Percentiles rank a stretch among this genome's conserved stretches.
Evolutionary conservation across 2,888 invertebrate genomes (phyloP).

Genomic region (Bembecia ichneumoniformis): DNA sequence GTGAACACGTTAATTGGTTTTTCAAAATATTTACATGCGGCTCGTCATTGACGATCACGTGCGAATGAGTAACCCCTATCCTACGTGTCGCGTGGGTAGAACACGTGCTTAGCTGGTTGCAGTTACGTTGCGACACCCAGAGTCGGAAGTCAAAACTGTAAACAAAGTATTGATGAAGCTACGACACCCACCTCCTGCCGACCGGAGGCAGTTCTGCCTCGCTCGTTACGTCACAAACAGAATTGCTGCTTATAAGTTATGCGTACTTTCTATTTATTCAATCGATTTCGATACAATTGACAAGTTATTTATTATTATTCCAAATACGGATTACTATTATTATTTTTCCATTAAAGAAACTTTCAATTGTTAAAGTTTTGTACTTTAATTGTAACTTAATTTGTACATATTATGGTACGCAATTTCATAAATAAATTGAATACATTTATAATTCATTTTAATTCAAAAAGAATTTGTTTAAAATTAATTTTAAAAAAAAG

Average conservation of each 20-base stretch:
- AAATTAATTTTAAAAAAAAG: no score
- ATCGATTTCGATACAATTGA: not conserved
- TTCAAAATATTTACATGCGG: not conserved
- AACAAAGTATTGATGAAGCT: not conserved
- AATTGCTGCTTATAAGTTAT: not conserved
- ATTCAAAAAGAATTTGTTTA: no score
- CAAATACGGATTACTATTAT: not conserved
- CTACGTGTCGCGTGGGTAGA: conserved; percentile 4
- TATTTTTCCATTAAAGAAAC: no score
- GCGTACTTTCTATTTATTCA: not conserved
- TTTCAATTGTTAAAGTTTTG: no score
- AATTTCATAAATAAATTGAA: no score
- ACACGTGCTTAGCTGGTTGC: conserved; percentile 8
- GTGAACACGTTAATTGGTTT: no score
- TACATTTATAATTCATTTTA: no score
- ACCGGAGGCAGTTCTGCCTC: not conserved
- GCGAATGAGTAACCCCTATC: conserved; percentile 4
- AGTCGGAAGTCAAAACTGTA: conserved; percentile 5
- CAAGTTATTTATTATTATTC: not conserved
- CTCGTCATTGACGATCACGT: conserved; percentile 4
- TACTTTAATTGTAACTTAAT: no score
- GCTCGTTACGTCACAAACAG: not conserved
- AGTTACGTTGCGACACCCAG: conserved; percentile 4
- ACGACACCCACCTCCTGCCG: not conserved
- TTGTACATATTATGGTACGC: no score